Conservation (phyloP, 2,113 vertebrate species). For the Garra rufa region DNA sequence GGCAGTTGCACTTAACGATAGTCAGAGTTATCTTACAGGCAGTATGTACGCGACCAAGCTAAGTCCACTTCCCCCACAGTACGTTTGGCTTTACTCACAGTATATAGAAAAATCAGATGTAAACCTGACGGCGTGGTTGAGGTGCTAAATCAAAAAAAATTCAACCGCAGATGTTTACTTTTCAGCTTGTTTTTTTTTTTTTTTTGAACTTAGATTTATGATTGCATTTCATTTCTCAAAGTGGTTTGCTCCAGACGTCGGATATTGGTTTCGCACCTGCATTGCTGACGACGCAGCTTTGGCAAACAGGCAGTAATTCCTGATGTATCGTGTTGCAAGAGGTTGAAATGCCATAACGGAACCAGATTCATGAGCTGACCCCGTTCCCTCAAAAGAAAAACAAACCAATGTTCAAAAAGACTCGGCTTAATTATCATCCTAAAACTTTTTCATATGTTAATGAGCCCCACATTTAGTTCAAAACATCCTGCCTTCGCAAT, state of each 20-base stretch:
- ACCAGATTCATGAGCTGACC: conserved; percentile 51
- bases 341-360: conserved; percentile 36
- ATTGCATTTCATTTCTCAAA: conserved; percentile 61
- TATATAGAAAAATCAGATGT: conserved; percentile 56
- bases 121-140: conserved; percentile 54
- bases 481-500: conserved; percentile 43
- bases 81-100: conserved; percentile 60
- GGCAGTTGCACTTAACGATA: conserved; percentile 36
- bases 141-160: conserved; percentile 54
- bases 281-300: conserved; percentile 57
- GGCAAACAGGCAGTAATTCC: conserved; percentile 34
- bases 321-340: conserved; percentile 42
- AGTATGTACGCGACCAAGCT: conserved; percentile 51
- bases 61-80: conserved; percentile 54
- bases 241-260: conserved; percentile 54
- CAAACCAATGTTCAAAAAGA: conserved; percentile 49
- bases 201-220: conserved; percentile 60
- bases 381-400: conserved; percentile 29
- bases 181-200: conserved; percentile 6
- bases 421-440: conserved; percentile 53
- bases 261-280: conserved; percentile 40
- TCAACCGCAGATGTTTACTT: conserved; percentile 41
- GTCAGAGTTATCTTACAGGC: conserved; percentile 52
- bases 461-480: conserved; percentile 51
- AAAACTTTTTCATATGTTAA: conserved; percentile 58